Evolutionary conservation across 1,140 invertebrate species (phyloP).

Genomic region (Orius insidiosus): DNA sequence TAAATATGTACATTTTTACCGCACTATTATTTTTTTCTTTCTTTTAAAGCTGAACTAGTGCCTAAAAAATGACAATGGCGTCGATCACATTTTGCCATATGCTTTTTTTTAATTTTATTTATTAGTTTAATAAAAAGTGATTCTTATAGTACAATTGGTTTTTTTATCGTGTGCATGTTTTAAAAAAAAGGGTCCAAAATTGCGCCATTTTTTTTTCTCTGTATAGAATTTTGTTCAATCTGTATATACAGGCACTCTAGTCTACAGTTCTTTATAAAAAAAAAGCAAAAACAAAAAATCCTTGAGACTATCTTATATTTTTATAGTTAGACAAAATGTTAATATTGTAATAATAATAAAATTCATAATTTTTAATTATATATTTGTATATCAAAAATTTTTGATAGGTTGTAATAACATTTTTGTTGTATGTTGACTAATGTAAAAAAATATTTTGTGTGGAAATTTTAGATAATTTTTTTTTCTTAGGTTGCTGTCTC

Average conservation of each 20-base stretch:
- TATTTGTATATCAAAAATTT: conserved; percentile 16
- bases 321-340: conserved; percentile 12
- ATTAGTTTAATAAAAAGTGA: conserved; percentile 5
- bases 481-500: conserved; percentile 7
- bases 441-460: conserved; percentile 8
- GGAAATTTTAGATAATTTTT: conserved; percentile 3
- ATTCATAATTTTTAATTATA: no score
- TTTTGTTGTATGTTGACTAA: conserved; percentile 5
- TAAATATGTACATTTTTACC: not conserved
- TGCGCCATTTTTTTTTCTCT: not conserved
- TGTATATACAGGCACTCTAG: conserved; percentile 1
- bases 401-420: conserved; percentile 15
- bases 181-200: conserved; percentile 10
- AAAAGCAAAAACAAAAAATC: conserved; percentile 8
- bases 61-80: conserved; percentile 1
- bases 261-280: conserved; percentile 8
- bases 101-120: not conserved
- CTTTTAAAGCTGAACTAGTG: not conserved
- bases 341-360: conserved; percentile 7
- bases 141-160: conserved; percentile 8
- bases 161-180: conserved; percentile 8
- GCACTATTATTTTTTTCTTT: not conserved
- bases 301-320: conserved; percentile 15
- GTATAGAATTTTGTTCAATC: conserved; percentile 3
- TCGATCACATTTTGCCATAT: not conserved